Percentiles rank a stretch among this genome's conserved stretches.
Evolutionary conservation across 2,113 vertebrate genomes (phyloP).

Genomic region (Solea solea): DNA sequence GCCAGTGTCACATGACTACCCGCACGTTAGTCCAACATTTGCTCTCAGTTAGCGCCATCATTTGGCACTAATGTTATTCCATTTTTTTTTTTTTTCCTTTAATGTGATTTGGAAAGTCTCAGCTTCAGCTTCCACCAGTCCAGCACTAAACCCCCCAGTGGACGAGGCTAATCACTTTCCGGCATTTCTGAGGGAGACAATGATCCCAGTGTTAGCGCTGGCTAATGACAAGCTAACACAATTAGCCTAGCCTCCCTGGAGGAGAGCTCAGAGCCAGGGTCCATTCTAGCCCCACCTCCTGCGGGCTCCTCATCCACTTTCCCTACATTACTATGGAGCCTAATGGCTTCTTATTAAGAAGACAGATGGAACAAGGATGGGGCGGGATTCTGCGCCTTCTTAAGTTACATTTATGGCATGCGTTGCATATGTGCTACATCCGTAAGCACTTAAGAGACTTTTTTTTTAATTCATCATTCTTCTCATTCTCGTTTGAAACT

Average conservation of each 20-base stretch:
- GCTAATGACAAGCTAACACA: constrained; percentile 85
- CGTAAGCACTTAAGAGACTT: constrained; percentile 22
- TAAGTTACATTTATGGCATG: constrained; percentile 67
- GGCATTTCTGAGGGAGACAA: constrained; percentile 84
- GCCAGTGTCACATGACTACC: constrained; percentile 85
- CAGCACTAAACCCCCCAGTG: constrained; percentile 72
- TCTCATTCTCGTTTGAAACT: neutral
- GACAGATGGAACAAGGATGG: constrained; percentile 72
- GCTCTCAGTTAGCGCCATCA: constrained; percentile 80
- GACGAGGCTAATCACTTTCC: constrained; percentile 82
- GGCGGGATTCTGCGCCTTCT: constrained; percentile 60
- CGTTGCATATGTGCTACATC: constrained; percentile 43
- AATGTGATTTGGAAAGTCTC: constrained; percentile 80
- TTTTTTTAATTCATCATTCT: constrained; percentile 17
- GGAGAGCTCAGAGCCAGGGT: constrained; percentile 66
- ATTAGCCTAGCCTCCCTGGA: constrained; percentile 77
- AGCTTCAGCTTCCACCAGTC: constrained; percentile 71
- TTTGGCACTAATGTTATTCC: constrained; percentile 90
- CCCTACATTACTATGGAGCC: constrained; percentile 78
- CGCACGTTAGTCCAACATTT: constrained; percentile 51
- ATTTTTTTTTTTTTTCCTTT: constrained; percentile 88
- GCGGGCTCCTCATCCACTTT: constrained; percentile 78
- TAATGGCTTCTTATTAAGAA: constrained; percentile 80
- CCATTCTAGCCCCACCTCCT: constrained; percentile 64
- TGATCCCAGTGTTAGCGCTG: constrained; percentile 82